These are phyloP conservation scores for Parazoanthus darwini DNA, from an alignment of 92 coral and sea anemone species.

Conservation along the genomic window DNA sequence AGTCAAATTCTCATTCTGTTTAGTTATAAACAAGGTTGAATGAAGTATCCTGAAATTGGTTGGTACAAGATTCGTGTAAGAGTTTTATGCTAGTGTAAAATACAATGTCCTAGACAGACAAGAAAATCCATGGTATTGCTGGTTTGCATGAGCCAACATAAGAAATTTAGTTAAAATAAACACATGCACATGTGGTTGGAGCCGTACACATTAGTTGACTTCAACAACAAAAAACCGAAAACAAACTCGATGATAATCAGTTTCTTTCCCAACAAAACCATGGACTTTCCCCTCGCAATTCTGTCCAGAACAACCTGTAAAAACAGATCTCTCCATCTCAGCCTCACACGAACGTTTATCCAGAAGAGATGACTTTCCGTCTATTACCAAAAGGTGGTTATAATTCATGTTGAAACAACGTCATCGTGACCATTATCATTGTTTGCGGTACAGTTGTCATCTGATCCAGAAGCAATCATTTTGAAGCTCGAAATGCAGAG, in stretches of 20 bases:
- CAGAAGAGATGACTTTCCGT: neutral
- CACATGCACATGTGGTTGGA: neutral
- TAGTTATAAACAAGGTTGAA: slow-evolving; percentile 34
- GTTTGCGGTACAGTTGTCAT: neutral
- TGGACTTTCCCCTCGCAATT: neutral
- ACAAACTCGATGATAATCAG: neutral
- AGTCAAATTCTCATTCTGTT: slow-evolving; percentile 16
- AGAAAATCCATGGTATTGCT: slow-evolving; percentile 18
- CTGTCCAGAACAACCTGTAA: slow-evolving; percentile 17
- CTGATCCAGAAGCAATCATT: neutral
- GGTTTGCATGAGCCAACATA: neutral
- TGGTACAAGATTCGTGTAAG: slow-evolving; percentile 31
- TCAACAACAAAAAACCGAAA: neutral
- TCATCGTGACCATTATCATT: neutral
- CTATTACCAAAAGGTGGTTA: neutral
- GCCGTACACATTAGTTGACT: neutral
- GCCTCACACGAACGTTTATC: neutral
- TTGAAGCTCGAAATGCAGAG: slow-evolving; percentile 13
- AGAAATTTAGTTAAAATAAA: too few species aligned
- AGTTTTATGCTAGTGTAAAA: neutral
- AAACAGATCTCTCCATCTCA: slow-evolving; percentile 37
- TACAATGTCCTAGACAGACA: slow-evolving; percentile 2
- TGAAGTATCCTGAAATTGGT: slow-evolving; percentile 43
- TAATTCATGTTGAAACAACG: neutral
- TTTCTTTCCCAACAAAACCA: neutral